A percentile compares a stretch with the other conserved stretches of the same genome.
Conservation (phyloP, 2,888 invertebrate species). For the Linyphia triangularis region DNA sequence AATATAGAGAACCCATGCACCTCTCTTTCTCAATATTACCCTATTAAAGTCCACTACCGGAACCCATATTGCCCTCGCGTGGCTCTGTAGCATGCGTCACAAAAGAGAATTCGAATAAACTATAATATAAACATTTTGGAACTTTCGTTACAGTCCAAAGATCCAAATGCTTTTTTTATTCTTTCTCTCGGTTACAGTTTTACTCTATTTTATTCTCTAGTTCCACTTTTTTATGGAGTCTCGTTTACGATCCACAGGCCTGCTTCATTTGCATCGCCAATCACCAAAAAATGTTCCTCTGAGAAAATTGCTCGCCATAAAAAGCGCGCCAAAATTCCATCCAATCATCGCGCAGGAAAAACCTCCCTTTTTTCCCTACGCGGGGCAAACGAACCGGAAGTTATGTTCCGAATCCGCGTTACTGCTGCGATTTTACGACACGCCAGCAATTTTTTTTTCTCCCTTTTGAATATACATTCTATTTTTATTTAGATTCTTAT, state of each 20-base stretch:
- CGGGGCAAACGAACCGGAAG: constrained; percentile 73
- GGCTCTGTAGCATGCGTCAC: constrained; percentile 21
- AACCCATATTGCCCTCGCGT: constrained; percentile 18
- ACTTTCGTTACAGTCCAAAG: constrained; percentile 70
- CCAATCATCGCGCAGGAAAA: constrained; percentile 74
- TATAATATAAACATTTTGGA: constrained; percentile 68
- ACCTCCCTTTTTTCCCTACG: constrained; percentile 58
- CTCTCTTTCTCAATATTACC: constrained; percentile 44
- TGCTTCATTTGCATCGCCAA: constrained; percentile 74
- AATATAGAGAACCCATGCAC: background rate
- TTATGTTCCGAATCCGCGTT: constrained; percentile 73
- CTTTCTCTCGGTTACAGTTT: constrained; percentile 36
- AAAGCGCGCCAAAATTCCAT: constrained; percentile 71
- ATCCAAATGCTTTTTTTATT: constrained; percentile 30
- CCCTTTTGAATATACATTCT: background rate
- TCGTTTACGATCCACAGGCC: constrained; percentile 67
- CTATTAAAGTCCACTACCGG: constrained; percentile 57
- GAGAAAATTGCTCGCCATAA: constrained; percentile 68
- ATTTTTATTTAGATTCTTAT: too few species aligned
- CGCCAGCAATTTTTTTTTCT: constrained; percentile 8
- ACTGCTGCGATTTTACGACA: constrained; percentile 67
- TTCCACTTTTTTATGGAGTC: constrained; percentile 66
- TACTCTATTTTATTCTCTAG: constrained; percentile 41
- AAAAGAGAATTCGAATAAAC: constrained; percentile 41
- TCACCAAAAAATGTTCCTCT: constrained; percentile 73